phyloP scores from a whole-genome alignment of 53 echinoderm and acorn worm species.

The Patiria pectinifera region DNA sequence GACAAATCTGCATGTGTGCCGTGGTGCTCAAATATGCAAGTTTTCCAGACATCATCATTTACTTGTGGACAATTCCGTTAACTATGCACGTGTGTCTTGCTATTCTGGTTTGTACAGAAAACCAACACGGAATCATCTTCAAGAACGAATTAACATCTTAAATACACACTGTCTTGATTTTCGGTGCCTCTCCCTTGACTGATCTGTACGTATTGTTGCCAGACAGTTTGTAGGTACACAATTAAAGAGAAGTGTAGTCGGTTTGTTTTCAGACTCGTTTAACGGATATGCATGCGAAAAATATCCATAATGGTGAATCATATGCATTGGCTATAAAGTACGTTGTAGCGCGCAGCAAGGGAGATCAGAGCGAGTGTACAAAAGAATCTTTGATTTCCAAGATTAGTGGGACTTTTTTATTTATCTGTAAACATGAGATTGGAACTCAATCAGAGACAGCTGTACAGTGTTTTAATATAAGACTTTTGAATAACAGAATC shows the following conservation, averaged over 20 bases:
- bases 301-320: conserved; percentile 37
- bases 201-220: not conserved
- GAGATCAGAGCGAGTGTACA: not conserved
- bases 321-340: not conserved
- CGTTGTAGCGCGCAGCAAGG: not conserved
- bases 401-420: not conserved
- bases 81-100: not conserved
- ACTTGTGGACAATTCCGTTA: not conserved
- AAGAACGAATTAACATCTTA: not conserved
- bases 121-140: not conserved
- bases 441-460: not conserved
- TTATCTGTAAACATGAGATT: not conserved
- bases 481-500: not conserved
- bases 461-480: not conserved
- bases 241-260: conserved; percentile 1
- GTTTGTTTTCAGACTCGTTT: conserved; percentile 44
- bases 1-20: not conserved
- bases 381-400: too few relatives aligned
- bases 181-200: not conserved
- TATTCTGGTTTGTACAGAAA: not conserved
- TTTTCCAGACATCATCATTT: not conserved
- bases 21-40: not conserved
- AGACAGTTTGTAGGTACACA: not conserved
- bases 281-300: not conserved
- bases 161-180: not conserved